These are phyloP conservation scores for Copidosoma aretas DNA, from an alignment of 2,888 invertebrate genomes.

Conservation along the genomic window DNA sequence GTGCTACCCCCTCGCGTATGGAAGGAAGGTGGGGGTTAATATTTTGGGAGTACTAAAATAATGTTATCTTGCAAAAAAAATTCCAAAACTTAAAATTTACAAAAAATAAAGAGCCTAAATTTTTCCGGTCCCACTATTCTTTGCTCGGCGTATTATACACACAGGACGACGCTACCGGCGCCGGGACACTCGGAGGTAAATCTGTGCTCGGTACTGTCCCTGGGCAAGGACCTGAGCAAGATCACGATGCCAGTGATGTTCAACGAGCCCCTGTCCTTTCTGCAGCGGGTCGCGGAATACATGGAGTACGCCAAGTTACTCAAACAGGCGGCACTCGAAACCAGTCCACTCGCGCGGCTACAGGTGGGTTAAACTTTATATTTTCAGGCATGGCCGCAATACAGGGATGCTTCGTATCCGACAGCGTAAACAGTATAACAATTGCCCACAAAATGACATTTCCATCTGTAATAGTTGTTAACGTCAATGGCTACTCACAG, in stretches of 20 bases:
- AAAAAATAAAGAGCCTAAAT: no score
- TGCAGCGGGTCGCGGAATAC: constrained; percentile 93
- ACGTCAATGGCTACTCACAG: no score
- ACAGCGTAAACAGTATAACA: no score
- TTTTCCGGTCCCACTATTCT: no score
- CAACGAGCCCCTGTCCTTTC: constrained; percentile 94
- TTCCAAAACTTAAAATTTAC: no score
- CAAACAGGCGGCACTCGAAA: constrained; percentile 77
- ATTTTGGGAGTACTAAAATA: no score
- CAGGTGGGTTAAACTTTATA: constrained; percentile 65
- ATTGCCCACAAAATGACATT: no score
- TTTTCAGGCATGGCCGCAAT: neutral
- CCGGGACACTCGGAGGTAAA: constrained; percentile 60
- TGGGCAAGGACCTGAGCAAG: constrained; percentile 89
- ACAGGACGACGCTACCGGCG: constrained; percentile 58
- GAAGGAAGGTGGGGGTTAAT: no score
- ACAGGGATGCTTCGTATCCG: no score
- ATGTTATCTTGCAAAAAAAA: no score
- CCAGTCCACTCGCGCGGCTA: constrained; percentile 82
- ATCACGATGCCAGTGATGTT: constrained; percentile 97
- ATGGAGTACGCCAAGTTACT: constrained; percentile 87
- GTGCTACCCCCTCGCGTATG: no score
- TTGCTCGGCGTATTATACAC: constrained; percentile 2
- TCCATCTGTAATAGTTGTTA: no score
- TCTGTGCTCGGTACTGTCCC: constrained; percentile 57